Evolutionary conservation across 1,140 invertebrate genomes (phyloP), one percentile per base, ranked within the genome.

Genomic region (Sesamia nonagrioides): DNA sequence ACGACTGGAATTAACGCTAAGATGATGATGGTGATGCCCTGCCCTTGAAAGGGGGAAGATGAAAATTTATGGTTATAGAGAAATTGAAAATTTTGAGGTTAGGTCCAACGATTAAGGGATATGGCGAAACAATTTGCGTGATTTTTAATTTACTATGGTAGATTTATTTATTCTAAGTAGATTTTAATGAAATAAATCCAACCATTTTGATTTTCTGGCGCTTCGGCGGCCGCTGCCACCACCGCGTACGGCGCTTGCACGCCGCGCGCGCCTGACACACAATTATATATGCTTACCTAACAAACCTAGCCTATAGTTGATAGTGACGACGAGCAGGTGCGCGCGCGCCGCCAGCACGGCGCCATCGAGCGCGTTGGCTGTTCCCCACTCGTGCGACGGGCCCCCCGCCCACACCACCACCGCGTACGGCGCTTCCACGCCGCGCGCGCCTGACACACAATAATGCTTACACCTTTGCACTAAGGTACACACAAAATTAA

Each of bases 231-330:
- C n/a, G n/a, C n/a, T n/a, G n/a, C 97, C 95, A 98, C 96, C 66
- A 95, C 95, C 21, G 93, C 97, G 94, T 97, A 97, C 9, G 97
- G 97, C 80, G 97, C 97, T 88, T 97, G 97, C 79, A 97, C 91
- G 88, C 97, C 97, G 86, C 97, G 95, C 87, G 97, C 97, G 78
- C 97, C 97, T 97, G 92, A 3, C 3, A 3, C 0, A 52, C 0
- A 6, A 27, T 27, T 3, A 27, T 27, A 3, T 27, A 13, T 18
- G 8, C 37, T 56, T 18, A 78, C 98, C 98, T 88, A 99, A 94
- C 80, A 98, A 96, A 75, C 98, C 98, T 78, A 99, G 96, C 78
- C 98, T 96, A 95, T 98, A 98, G 96, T 98, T 99, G 84, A 99
- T 95, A 40, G 97, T 98, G 86, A 99, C 96, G 87, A 99, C 98